Evolutionary conservation across 2,888 invertebrate genomes (phyloP).

Genomic region (Galeopsomyia nigrocyanea): DNA sequence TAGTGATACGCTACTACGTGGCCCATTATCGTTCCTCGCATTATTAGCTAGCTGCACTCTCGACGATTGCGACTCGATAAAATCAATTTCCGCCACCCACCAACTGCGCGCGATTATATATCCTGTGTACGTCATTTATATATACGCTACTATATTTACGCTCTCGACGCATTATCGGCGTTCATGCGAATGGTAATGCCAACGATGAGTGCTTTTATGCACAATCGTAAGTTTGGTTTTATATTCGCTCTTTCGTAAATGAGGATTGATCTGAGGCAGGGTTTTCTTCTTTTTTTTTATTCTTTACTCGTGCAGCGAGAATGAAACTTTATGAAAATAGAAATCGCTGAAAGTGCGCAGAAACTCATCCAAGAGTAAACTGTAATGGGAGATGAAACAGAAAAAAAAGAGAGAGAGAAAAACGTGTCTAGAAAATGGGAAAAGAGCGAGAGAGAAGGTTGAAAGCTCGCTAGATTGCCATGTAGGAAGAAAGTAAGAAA

Average conservation of each 20-base stretch:
- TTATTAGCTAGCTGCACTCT: conserved; percentile 63
- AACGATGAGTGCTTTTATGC: conserved; percentile 11
- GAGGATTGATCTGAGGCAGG: too few relatives aligned
- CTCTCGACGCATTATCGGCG: conserved; percentile 22
- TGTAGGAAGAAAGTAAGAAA: conserved; percentile 31
- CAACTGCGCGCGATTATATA: background rate
- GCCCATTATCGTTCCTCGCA: conserved; percentile 57
- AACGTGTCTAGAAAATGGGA: conserved; percentile 30
- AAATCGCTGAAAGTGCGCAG: conserved; percentile 1
- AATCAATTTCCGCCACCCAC: conserved; percentile 43
- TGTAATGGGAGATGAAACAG: conserved; percentile 3
- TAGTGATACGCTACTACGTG: background rate
- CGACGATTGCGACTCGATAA: conserved; percentile 56
- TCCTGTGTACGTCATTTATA: background rate
- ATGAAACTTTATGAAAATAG: conserved; percentile 27
- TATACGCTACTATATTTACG: conserved; percentile 29
- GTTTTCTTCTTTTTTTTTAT: too few relatives aligned
- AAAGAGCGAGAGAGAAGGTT: conserved; percentile 35
- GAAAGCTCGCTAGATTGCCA: background rate
- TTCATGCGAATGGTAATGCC: background rate
- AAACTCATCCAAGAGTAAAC: conserved; percentile 29
- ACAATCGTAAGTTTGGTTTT: background rate
- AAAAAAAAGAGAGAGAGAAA: conserved; percentile 10
- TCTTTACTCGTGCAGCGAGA: too few relatives aligned
- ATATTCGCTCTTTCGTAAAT: background rate